A percentile compares a stretch with the other conserved stretches of the same genome.
Conservation (phyloP, 2,888 invertebrate genomes). For the Tromatobia lineatoria region DNA sequence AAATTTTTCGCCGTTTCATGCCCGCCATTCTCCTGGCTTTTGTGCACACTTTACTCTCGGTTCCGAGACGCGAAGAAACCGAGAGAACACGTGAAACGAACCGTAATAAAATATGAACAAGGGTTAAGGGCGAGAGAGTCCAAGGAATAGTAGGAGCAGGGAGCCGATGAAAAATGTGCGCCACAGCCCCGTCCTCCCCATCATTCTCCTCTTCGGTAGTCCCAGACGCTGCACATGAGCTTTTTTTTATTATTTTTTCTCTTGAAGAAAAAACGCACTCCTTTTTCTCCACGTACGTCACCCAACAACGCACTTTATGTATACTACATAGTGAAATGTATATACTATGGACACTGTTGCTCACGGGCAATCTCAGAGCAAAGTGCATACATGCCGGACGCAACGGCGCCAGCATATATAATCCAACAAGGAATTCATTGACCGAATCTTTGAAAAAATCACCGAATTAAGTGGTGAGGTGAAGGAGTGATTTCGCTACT, state of each 20-base stretch:
- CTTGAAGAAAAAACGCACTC: neutral
- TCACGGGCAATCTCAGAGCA: too few species aligned
- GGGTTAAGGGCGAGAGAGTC: conserved; percentile 23
- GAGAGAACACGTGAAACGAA: conserved; percentile 30
- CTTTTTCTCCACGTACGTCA: conserved; percentile 10
- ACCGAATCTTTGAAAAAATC: too few species aligned
- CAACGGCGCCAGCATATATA: conserved; percentile 48
- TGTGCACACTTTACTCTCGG: conserved; percentile 7
- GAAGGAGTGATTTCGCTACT: too few species aligned
- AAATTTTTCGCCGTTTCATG: conserved; percentile 35
- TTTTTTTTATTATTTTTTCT: conserved; percentile 14
- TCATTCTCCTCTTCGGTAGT: conserved; percentile 31
- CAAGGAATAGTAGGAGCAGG: conserved; percentile 38
- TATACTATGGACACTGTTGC: too few species aligned
- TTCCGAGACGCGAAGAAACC: neutral
- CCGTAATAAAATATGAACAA: conserved; percentile 35
- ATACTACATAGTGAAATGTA: too few species aligned
- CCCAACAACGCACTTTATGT: neutral
- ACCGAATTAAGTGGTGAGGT: too few species aligned
- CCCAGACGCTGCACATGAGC: neutral
- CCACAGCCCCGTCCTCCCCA: conserved; percentile 34
- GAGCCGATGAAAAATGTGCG: conserved; percentile 43
- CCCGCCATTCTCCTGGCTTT: neutral
- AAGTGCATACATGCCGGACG: too few species aligned
- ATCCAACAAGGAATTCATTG: conserved; percentile 41